Evolutionary conservation across 2,113 vertebrate species (phyloP), one percentile per base, ranked within the genome.

Genomic region (Paracanthobrama guichenoti): DNA sequence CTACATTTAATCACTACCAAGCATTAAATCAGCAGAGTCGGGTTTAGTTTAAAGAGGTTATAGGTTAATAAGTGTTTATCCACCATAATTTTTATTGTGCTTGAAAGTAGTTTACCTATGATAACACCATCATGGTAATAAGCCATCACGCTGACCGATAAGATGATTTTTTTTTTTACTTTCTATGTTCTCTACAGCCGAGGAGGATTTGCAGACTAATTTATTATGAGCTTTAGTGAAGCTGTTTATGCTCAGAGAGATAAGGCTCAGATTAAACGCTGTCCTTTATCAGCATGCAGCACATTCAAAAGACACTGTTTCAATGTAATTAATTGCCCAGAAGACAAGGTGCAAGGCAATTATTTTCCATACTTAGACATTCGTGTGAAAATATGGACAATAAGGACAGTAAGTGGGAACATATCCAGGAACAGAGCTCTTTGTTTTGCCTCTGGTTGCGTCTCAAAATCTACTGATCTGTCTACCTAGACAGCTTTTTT

Each of bases 211-310:
- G 89, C 87, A 84, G 71, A 79, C 86, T 88, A 87, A 77, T 86
- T 87, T 84, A 89, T 90, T 88, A 90, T 46, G 73, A 24, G 73
- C 77, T 78, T 53, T 81, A 39, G 69, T 78, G 83, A 74, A 85
- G 86, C 77, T 57, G 85, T 89, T 89, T 89, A 90, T 89, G 84
- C 81, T 79, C 69, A 71, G 86, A 79, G 88, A 88, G 88, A 91
- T 86, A 91, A 90, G 86, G 74, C 84, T 31, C 82, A 76, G 84
- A 80, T 85, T 84, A 86, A 88, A 86, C 78, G 77, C 48, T 79
- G 83, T 86, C 85, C 73, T 86, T 87, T 81, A 87, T 88, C 84
- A 82, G 89, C 50, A 12, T 57, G 22, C 66, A 24, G 35, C 75
- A 62, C 69, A 89, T 82, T 83, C 66, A 80, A 81, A 85, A 72